These are phyloP conservation scores for Halcyon chelicuti DNA, from an alignment of 2,797 vertebrate species.

Conservation along the genomic window DNA sequence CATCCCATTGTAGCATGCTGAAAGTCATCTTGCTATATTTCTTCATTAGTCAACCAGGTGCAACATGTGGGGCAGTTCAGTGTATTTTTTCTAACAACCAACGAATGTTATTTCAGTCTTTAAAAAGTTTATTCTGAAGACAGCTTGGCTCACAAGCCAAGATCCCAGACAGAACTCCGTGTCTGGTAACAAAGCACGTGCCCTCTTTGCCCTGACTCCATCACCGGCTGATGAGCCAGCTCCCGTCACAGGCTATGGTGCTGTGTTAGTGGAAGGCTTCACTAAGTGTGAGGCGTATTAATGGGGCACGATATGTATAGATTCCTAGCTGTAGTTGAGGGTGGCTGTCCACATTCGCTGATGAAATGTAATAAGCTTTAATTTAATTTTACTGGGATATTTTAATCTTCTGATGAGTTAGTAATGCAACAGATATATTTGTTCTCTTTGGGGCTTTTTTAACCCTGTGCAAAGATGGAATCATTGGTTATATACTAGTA, in stretches of 20 bases:
- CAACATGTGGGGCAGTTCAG: neutral
- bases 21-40: neutral
- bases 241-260: neutral
- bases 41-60: neutral
- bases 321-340: neutral
- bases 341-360: neutral
- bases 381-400: neutral
- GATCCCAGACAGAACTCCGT: neutral
- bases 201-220: neutral
- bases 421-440: neutral
- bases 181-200: neutral
- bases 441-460: neutral
- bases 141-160: neutral
- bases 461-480: neutral
- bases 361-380: neutral
- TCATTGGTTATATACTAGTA: neutral
- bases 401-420: neutral
- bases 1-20: neutral
- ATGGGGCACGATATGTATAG: accelerated
- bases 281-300: neutral
- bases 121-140: neutral
- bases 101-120: neutral
- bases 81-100: neutral
- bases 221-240: neutral
- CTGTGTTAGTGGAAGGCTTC: neutral